Conservation (phyloP, 2,888 invertebrate genomes). For the Amitus sp. region DNA sequence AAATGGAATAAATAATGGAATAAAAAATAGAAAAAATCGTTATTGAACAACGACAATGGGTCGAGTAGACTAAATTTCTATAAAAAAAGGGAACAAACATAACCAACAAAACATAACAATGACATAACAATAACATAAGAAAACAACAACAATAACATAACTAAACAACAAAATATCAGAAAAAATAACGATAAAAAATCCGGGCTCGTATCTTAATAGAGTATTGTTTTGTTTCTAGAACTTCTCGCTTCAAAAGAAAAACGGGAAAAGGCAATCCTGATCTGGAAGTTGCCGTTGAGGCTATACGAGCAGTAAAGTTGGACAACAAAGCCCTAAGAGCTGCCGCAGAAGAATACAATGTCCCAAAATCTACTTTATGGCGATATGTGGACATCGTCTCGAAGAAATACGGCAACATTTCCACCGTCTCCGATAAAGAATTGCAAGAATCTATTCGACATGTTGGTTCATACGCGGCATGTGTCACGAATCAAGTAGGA, state of each 20-base stretch:
- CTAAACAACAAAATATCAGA: too few species aligned
- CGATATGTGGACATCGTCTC: constrained; percentile 3
- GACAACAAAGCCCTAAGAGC: not conserved
- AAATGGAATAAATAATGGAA: too few species aligned
- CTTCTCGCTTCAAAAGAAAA: not conserved
- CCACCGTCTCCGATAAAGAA: not conserved
- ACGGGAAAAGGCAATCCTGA: not conserved
- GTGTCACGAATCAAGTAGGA: constrained; percentile 8
- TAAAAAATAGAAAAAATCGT: too few species aligned
- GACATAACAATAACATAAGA: too few species aligned
- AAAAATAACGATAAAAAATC: too few species aligned
- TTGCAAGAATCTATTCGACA: constrained; percentile 3
- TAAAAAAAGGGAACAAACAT: too few species aligned
- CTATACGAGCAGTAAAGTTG: not conserved
- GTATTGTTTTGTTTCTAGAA: not conserved
- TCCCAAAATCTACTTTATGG: not conserved
- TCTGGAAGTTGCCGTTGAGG: not conserved
- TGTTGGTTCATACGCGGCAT: constrained; percentile 5
- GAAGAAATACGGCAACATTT: not conserved
- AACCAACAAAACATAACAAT: too few species aligned
- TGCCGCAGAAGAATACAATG: not conserved
- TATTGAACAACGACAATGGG: too few species aligned
- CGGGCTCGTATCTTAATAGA: too few species aligned
- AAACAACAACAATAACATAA: too few species aligned
- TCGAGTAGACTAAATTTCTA: too few species aligned